phyloP scores from a whole-genome alignment of 2,888 invertebrate species.

The Netelia virgata region DNA sequence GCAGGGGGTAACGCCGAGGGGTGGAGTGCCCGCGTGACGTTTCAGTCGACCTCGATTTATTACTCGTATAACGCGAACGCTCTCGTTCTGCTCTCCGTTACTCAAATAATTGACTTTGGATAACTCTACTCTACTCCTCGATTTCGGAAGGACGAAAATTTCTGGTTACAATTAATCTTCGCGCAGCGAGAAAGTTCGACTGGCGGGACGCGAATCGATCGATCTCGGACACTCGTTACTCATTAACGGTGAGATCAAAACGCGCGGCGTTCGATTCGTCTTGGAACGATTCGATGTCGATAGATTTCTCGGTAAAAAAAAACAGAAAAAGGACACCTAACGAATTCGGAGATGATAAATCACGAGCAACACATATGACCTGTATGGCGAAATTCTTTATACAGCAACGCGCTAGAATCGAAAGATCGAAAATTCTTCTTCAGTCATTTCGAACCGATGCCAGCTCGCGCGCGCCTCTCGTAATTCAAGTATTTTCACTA shows the following conservation, averaged over 20 bases:
- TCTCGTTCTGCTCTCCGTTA: constrained; percentile 54
- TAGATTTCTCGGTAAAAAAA: not conserved
- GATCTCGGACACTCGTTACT: not conserved
- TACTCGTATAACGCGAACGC: constrained; percentile 75
- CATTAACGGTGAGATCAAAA: not conserved
- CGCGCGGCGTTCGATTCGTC: not conserved
- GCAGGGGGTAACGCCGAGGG: constrained; percentile 65
- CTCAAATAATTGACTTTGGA: constrained; percentile 78
- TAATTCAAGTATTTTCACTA: constrained; percentile 20
- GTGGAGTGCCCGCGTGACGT: constrained; percentile 66
- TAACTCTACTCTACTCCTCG: constrained; percentile 69
- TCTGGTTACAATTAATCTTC: constrained; percentile 71
- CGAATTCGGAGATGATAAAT: not conserved
- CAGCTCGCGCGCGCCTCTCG: not conserved
- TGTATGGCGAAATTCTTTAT: not conserved
- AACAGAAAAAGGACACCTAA: not conserved
- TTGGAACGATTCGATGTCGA: not conserved
- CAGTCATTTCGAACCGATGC: constrained; percentile 24
- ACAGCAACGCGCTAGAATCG: not conserved
- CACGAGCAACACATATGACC: not conserved
- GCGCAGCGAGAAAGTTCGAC: constrained; percentile 45
- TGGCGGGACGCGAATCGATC: constrained; percentile 18
- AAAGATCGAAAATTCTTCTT: constrained; percentile 2
- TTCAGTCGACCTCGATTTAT: constrained; percentile 78
- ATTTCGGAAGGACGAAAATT: constrained; percentile 46